phyloP scores from a whole-genome alignment of 92 coral and sea anemone genomes.

The Actinernus sp. region DNA sequence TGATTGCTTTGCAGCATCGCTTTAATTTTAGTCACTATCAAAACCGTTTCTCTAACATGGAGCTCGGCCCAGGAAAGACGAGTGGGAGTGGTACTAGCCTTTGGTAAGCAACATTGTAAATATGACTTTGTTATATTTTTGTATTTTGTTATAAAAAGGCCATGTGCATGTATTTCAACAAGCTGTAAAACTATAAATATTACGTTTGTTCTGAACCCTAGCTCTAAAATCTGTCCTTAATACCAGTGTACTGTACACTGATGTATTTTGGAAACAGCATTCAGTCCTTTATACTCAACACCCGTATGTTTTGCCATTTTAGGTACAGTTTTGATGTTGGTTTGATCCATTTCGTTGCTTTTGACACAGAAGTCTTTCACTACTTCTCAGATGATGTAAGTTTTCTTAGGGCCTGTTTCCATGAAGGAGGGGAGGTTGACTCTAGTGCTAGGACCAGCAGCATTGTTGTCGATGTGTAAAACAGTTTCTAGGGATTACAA shows the following conservation, averaged over 20 bases:
- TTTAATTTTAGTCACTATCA: conserved; percentile 76
- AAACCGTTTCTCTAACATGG: conserved; percentile 87
- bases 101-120: conserved; percentile 44
- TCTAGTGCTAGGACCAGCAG: too few species aligned
- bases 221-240: not conserved
- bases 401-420: not conserved
- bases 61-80: conserved; percentile 64
- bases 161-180: not conserved
- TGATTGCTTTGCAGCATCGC: conserved; percentile 50
- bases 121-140: too few species aligned
- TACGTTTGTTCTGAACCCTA: not conserved
- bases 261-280: too few species aligned
- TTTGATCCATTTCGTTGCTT: conserved; percentile 84
- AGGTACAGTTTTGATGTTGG: conserved; percentile 92
- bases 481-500: too few species aligned
- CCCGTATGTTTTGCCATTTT: too few species aligned
- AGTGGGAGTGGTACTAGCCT: conserved; percentile 89
- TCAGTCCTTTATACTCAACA: too few species aligned
- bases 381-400: conserved; percentile 76
- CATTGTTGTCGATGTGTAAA: too few species aligned
- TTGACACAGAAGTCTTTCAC: conserved; percentile 83
- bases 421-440: too few species aligned
- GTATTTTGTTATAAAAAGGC: too few species aligned
- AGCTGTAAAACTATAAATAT: not conserved
- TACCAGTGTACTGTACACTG: too few species aligned